Evolutionary conservation across 2,888 invertebrate species (phyloP), one percentile per base, ranked within the genome.

Genomic region (Glaucopsyche alexis): DNA sequence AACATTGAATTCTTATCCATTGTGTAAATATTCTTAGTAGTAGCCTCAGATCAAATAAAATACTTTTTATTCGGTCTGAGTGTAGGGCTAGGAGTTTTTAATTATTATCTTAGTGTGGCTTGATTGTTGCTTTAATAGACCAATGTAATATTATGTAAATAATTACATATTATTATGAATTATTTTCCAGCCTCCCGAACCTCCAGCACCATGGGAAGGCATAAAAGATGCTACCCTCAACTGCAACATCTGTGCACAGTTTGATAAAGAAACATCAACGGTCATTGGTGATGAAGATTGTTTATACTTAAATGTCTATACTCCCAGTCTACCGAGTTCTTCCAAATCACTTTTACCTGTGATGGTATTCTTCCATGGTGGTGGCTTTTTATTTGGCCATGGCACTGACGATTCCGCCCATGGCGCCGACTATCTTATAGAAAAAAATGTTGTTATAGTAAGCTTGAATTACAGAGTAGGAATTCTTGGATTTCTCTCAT

Each of bases 291-390:
- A 90, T 77, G 95, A 95, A 80, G 95, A 95, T 81, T 96, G 96
- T 76, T 88, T 96, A 7, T 95, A 94, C 79, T 83, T 96, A 38
- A 96, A 96, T 82, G 94, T 96, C 0, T 96, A 95, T 80, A 94
- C 95, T 19, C 95, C 95, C 1, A 88, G 83, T 75, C 79, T 94
- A 76, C 86, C 87, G 0, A 71, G 80, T 9, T 74, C 77, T 38
- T 77, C 76, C 13, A 66, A 75, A 8, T 45, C 76, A 13, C 77
- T 77, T 5, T 76, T 87, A 8, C 91, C 93, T 2, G 93, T 93
- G 0, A 93, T 93, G 93, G 87, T 93, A 2, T 93, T 85, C 75
- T 78, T 91, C 9, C 93, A 93, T 75, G 93, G 93, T 29, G 93
- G 93, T 6, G 93, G 93, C 1, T 93, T 93, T 76, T 55, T 91